A percentile compares a stretch with the other conserved stretches of the same genome.
Evolutionary conservation across 2,113 vertebrate species (phyloP).

Genomic region (Micromys minutus): DNA sequence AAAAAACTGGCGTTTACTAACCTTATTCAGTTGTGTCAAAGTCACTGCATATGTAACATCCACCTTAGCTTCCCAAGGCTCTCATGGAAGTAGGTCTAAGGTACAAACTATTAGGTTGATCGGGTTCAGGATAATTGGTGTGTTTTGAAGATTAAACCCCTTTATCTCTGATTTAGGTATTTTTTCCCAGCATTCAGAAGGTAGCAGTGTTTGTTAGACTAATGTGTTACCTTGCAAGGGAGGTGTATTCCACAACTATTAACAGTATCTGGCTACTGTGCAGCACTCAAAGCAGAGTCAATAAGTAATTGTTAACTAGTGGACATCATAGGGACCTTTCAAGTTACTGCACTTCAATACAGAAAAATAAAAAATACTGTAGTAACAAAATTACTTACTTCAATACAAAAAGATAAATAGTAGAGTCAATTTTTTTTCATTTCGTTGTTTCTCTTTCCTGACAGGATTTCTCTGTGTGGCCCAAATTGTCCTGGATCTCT

Average conservation of each 20-base stretch:
- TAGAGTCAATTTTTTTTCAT: not conserved
- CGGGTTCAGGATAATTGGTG: not conserved
- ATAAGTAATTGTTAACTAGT: not conserved
- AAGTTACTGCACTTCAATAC: not conserved
- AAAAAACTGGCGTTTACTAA: not conserved
- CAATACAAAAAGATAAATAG: no score
- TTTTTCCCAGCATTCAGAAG: not conserved
- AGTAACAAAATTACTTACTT: not conserved
- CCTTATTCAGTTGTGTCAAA: not conserved
- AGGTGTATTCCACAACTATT: not conserved
- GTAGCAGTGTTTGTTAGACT: not conserved
- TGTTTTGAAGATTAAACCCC: not conserved
- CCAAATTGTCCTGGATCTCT: not conserved
- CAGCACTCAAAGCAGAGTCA: not conserved
- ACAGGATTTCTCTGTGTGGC: not conserved
- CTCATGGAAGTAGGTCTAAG: rapidly evolving
- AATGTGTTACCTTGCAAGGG: not conserved
- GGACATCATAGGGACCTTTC: not conserved
- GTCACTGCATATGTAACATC: not conserved
- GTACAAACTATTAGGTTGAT: not conserved
- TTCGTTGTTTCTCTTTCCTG: not conserved
- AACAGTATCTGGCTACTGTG: not conserved
- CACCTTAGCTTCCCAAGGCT: not conserved
- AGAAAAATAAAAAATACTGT: not conserved
- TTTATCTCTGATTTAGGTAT: not conserved